Evolutionary conservation across 2,797 vertebrate species (phyloP).

Genomic region (Halcyon badia): DNA sequence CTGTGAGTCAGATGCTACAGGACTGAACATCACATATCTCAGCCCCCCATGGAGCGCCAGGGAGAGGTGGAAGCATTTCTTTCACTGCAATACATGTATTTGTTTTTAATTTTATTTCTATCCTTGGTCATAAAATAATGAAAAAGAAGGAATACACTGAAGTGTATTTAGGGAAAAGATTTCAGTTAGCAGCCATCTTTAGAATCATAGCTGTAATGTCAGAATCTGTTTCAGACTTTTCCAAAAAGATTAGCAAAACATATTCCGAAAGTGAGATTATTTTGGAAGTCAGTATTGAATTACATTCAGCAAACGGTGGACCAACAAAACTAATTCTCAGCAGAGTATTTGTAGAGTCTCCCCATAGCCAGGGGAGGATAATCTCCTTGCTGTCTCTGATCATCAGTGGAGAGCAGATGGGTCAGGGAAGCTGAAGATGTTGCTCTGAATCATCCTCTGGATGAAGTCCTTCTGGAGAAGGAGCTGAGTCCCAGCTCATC

Average conservation of each 20-base stretch:
- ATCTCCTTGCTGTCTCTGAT: background rate
- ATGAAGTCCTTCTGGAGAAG: background rate
- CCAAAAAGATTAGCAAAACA: background rate
- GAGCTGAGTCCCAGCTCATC: fast-evolving
- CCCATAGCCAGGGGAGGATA: background rate
- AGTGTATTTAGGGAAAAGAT: background rate
- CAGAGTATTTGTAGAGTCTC: background rate
- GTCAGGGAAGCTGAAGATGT: background rate
- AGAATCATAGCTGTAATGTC: background rate
- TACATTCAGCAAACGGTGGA: background rate
- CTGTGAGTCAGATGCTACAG: background rate
- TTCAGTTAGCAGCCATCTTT: background rate
- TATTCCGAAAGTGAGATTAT: background rate
- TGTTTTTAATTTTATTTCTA: too few relatives aligned
- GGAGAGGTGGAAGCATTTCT: background rate
- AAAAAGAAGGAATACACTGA: background rate
- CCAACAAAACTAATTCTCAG: background rate
- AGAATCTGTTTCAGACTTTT: background rate
- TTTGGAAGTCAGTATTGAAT: background rate
- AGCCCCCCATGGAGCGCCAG: background rate
- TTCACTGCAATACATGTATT: fast-evolving
- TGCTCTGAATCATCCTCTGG: background rate
- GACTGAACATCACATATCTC: background rate
- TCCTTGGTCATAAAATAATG: background rate
- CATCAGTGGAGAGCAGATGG: fast-evolving